Percentiles rank a stretch among this genome's conserved stretches.
Evolutionary conservation across 2,888 invertebrate species (phyloP).

Genomic region (Cantharis lateralis): DNA sequence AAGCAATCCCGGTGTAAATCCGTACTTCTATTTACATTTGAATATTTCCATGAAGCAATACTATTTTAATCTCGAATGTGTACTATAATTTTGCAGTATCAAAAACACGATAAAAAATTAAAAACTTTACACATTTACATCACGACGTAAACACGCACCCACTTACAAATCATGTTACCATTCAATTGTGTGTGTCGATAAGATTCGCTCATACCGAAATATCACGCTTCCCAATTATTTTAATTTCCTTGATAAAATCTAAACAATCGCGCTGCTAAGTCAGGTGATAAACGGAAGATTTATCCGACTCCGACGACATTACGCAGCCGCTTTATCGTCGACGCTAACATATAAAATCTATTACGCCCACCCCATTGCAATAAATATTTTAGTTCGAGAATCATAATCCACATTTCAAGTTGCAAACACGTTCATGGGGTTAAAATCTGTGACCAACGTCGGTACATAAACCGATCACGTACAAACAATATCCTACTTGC

Average conservation of each 20-base stretch:
- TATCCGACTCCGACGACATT: background rate
- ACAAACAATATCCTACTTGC: background rate
- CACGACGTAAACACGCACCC: background rate
- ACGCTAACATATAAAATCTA: background rate
- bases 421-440: background rate
- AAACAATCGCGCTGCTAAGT: background rate
- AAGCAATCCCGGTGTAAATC: background rate
- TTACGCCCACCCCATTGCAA: background rate
- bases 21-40: background rate
- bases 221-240: background rate
- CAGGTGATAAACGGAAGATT: background rate
- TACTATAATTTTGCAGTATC: background rate
- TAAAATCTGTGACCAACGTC: background rate
- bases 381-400: background rate
- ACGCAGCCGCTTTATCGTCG: background rate
- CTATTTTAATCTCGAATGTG: background rate
- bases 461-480: background rate
- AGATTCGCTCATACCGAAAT: background rate
- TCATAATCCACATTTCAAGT: background rate
- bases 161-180: background rate
- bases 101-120: background rate
- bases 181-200: background rate
- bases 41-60: background rate
- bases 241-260: background rate
- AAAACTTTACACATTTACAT: background rate